Evolutionary conservation across 2,888 invertebrate genomes (phyloP).

Genomic region (Pecten maximus): DNA sequence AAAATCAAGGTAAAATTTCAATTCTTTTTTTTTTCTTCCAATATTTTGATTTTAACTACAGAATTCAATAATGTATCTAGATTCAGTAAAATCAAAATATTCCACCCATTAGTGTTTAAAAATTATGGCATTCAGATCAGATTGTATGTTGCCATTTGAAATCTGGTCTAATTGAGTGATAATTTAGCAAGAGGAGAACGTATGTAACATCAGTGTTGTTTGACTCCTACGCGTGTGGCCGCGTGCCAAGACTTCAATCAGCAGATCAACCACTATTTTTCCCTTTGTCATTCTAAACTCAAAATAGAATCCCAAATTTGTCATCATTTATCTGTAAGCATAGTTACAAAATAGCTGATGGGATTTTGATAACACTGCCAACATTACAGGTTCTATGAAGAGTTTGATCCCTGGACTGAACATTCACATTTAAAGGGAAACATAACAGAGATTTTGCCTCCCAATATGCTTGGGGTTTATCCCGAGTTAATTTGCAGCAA

Average conservation of each 20-base stretch:
- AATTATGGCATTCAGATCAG: background rate
- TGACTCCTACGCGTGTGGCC: conserved; percentile 8
- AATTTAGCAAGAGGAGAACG: background rate
- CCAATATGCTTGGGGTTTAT: conserved; percentile 23
- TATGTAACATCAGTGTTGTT: background rate
- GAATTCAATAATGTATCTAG: background rate
- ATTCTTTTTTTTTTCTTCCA: background rate
- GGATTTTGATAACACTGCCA: background rate
- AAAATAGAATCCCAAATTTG: conserved; percentile 29
- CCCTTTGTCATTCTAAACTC: conserved; percentile 18
- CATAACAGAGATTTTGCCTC: conserved; percentile 32
- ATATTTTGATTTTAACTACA: background rate
- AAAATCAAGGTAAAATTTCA: background rate
- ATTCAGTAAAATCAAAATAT: background rate
- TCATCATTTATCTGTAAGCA: conserved; percentile 33
- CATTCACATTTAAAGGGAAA: background rate
- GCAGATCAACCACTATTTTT: background rate
- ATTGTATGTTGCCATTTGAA: background rate
- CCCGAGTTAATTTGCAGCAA: background rate
- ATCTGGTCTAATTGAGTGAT: conserved; percentile 35
- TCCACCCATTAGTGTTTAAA: background rate
- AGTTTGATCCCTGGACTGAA: background rate
- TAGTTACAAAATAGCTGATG: conserved; percentile 31
- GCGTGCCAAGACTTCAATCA: conserved; percentile 15
- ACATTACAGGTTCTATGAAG: background rate